Base-by-base conservation (phyloP, 2,113 vertebrate genomes). In the Sardina pilchardus region DNA sequence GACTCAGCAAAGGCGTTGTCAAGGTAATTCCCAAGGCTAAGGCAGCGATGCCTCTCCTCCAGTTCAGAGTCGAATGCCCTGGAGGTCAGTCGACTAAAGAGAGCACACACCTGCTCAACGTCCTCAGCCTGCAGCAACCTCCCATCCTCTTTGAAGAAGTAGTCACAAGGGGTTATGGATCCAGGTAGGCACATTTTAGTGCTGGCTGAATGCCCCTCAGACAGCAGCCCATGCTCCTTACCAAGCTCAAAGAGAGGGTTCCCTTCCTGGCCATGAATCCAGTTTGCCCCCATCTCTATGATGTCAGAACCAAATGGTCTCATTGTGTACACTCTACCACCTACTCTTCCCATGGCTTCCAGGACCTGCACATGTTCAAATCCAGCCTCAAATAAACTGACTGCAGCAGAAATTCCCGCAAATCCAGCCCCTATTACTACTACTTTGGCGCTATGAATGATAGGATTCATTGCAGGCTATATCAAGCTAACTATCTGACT, bases 361-460 rank as follows among this genome's bases (percentile, higher is more conserved):
- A 93, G 85, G 2, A 93, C 80, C 53, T 86, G 81, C 16, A 93
- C 67, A 16, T 91, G 63, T 24, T 82, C 44, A 81, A 92, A 88
- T 39, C 93, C 93, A 43, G 85, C 85, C 39, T 91, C 75, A 6
- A 85, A 63, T 50, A 93, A 56, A 3, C 85, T 87, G 75, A 83
- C 30, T 24, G 92, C 90, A 81, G 91, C 91, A 63, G 89, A 82
- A 71, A 92, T 85, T 63, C 92, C 92, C 30, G 92, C 90, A 87
- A 93, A 89, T 14, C 92, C 92, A 26, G 91, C 90, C 34, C 92
- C 92, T 17, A 93, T 82, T 67, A 93, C 89, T 36, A 93, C 87
- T 67, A 93, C 85, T 71, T 83, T 89, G 39, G 85, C 84, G 43
- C 81, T 47, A 16, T 2, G 34, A 17, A 42, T n/a, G n/a, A n/a